Conservation (phyloP, 2,888 invertebrate genomes). For the Cheiracanthium punctorium region DNA sequence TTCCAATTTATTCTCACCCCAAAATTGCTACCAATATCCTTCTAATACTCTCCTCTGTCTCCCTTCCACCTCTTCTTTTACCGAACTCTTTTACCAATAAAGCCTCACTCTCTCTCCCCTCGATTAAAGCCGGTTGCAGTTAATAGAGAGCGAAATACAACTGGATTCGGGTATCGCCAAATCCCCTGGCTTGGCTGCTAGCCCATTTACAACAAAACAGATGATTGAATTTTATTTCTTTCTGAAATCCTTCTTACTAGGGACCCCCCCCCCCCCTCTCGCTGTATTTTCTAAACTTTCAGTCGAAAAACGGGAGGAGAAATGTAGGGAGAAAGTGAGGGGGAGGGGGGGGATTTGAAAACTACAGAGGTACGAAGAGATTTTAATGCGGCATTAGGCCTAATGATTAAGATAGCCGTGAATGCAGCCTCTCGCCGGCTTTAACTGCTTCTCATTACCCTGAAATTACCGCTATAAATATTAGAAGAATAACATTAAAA, state of each 20-base stretch:
- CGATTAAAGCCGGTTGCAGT: slow-evolving; percentile 38
- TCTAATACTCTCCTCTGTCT: background rate
- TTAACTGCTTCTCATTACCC: slow-evolving; percentile 69
- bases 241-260: background rate
- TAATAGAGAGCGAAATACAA: slow-evolving; percentile 54
- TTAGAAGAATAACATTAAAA: slow-evolving; percentile 70
- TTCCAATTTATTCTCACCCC: slow-evolving; percentile 15
- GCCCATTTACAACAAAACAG: slow-evolving; percentile 69
- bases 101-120: slow-evolving; percentile 16
- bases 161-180: slow-evolving; percentile 36
- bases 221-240: slow-evolving; percentile 70
- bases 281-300: slow-evolving; percentile 16
- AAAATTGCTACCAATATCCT: slow-evolving; percentile 23
- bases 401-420: slow-evolving; percentile 70
- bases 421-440: slow-evolving; percentile 58
- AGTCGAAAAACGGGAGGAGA: background rate
- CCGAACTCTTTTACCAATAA: slow-evolving; percentile 14
- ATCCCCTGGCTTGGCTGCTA: slow-evolving; percentile 50
- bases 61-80: slow-evolving; percentile 5
- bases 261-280: background rate
- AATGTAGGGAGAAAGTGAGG: background rate
- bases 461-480: slow-evolving; percentile 69
- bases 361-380: slow-evolving; percentile 35
- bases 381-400: slow-evolving; percentile 70
- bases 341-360: background rate